Conservation (phyloP, 2,888 invertebrate genomes). For the Heliconius erato region DNA sequence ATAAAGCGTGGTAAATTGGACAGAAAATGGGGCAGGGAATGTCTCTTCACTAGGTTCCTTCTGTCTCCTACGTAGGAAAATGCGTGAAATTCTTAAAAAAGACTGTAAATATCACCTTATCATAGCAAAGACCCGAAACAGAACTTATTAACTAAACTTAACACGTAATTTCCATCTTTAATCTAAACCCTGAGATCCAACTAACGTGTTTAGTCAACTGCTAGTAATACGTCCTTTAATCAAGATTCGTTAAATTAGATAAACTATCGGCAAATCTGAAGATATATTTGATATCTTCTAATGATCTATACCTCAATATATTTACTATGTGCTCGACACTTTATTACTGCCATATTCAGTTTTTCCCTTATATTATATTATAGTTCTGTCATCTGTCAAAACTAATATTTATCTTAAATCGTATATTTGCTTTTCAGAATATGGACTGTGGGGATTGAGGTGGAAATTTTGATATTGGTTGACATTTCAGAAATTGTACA, state of each 20-base stretch:
- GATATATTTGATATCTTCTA: constrained; percentile 12
- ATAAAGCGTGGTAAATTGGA: too few species aligned
- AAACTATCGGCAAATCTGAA: constrained; percentile 16
- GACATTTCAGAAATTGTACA: neutral
- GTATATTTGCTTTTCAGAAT: neutral
- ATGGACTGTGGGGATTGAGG: neutral
- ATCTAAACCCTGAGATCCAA: constrained; percentile 7
- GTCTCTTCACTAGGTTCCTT: too few species aligned
- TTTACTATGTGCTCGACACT: constrained; percentile 3
- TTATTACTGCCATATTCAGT: neutral
- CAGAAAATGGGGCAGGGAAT: too few species aligned
- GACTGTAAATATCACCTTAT: neutral
- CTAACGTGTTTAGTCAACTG: constrained; percentile 58
- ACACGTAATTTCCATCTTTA: neutral
- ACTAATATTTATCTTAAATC: constrained; percentile 15
- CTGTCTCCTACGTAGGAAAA: too few species aligned
- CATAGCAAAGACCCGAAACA: neutral
- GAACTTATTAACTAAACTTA: neutral
- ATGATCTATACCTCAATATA: constrained; percentile 19
- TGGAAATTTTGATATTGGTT: constrained; percentile 3
- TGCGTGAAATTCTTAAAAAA: too few species aligned
- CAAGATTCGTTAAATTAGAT: constrained; percentile 59
- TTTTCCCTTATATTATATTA: neutral
- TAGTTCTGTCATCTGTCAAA: constrained; percentile 9
- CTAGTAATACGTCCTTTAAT: constrained; percentile 71